phyloP scores from a whole-genome alignment of 2,888 invertebrate genomes.

The Ypsolopha scabrella region DNA sequence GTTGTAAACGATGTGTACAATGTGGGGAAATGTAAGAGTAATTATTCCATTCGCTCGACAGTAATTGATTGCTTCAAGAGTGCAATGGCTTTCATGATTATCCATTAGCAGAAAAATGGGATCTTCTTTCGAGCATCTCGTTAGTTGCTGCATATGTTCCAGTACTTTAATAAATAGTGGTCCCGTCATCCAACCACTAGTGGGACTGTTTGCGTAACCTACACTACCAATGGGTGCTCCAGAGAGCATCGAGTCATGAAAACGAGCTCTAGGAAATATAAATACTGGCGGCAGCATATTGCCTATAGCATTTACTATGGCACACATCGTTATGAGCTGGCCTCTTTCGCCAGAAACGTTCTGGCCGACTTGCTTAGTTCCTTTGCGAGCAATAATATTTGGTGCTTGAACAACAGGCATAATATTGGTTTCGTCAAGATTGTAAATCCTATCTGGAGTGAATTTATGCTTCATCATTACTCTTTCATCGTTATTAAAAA shows the following conservation, averaged over 20 bases:
- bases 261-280: slow-evolving; percentile 11
- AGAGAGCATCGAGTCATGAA: slow-evolving; percentile 14
- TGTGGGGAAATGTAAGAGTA: slow-evolving; percentile 12
- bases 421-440: slow-evolving; percentile 21
- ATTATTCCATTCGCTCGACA: slow-evolving; percentile 15
- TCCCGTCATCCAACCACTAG: slow-evolving; percentile 23
- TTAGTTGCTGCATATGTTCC: slow-evolving; percentile 13
- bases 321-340: slow-evolving; percentile 15
- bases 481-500: slow-evolving; percentile 9
- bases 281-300: slow-evolving; percentile 20
- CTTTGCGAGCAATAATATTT: slow-evolving; percentile 13
- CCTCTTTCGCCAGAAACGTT: slow-evolving; percentile 15
- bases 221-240: slow-evolving; percentile 15
- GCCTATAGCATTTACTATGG: slow-evolving; percentile 16
- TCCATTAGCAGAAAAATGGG: slow-evolving; percentile 14
- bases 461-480: slow-evolving; percentile 10
- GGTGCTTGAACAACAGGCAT: slow-evolving; percentile 18
- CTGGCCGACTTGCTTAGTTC: slow-evolving; percentile 11
- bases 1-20: slow-evolving; percentile 15
- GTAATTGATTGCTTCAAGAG: slow-evolving; percentile 15
- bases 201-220: slow-evolving; percentile 18
- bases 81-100: slow-evolving; percentile 15
- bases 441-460: slow-evolving; percentile 12
- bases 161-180: slow-evolving; percentile 20
- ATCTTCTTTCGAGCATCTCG: slow-evolving; percentile 11